Evolutionary conservation across 2,113 vertebrate species (phyloP).

Genomic region (Boleophthalmus pectinirostris): DNA sequence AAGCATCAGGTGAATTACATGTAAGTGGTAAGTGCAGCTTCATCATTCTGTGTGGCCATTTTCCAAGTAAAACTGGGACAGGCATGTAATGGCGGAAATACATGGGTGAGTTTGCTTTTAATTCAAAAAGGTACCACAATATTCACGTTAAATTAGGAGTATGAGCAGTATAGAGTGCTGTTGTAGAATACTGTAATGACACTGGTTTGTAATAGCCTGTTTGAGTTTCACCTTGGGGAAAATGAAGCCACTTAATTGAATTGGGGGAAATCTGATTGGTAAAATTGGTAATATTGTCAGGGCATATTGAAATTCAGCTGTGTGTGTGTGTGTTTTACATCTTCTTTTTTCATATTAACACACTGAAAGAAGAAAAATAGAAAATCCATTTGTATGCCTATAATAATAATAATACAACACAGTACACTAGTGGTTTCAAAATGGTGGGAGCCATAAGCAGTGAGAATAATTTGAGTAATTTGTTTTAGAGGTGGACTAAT

Average conservation of each 20-base stretch:
- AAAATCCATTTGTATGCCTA: background rate
- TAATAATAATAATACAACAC: background rate
- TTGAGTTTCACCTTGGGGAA: slow-evolving; percentile 1
- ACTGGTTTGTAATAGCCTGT: background rate
- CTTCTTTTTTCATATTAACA: background rate
- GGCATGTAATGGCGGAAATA: background rate
- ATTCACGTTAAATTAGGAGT: background rate
- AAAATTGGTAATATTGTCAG: background rate
- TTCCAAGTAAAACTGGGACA: background rate
- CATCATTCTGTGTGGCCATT: background rate
- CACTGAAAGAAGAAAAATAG: background rate
- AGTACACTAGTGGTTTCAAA: background rate
- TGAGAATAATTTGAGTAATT: too few relatives aligned
- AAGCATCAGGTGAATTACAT: slow-evolving; percentile 18
- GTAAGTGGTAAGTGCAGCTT: slow-evolving; percentile 10
- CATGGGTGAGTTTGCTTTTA: background rate
- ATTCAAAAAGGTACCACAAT: background rate
- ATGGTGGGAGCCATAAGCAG: background rate
- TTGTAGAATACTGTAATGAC: background rate
- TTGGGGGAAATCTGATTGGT: background rate
- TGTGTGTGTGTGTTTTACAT: background rate
- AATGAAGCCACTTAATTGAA: slow-evolving; percentile 6
- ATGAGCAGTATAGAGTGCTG: background rate
- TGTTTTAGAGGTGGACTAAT: background rate
- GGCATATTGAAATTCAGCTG: background rate